phyloP scores from a whole-genome alignment of 2,113 vertebrate genomes.

The Cariama cristata region DNA sequence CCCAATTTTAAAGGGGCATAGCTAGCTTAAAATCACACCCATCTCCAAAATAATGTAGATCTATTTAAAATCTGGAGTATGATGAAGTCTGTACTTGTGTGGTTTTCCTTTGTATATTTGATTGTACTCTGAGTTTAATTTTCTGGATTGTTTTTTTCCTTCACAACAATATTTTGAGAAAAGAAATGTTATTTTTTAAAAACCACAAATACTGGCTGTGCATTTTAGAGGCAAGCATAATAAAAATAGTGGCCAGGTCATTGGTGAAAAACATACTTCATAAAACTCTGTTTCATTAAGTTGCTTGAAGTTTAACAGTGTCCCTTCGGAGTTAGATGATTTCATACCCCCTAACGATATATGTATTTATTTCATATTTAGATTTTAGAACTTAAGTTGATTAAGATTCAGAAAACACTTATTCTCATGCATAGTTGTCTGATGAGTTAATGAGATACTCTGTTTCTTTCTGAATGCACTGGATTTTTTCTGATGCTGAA shows the following conservation, averaged over 20 bases:
- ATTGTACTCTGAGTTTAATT: neutral
- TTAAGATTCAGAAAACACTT: neutral
- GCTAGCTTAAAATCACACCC: slow-evolving; percentile 29
- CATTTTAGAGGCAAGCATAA: neutral
- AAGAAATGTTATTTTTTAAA: neutral
- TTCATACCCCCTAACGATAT: neutral
- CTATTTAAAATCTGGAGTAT: slow-evolving; percentile 47
- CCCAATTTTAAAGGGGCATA: slow-evolving; percentile 46
- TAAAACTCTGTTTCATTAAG: neutral
- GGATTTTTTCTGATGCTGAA: neutral
- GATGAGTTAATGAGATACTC: neutral
- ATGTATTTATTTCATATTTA: neutral
- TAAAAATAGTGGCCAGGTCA: slow-evolving; percentile 3
- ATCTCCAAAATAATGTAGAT: slow-evolving; percentile 50
- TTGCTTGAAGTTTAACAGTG: neutral
- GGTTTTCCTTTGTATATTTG: slow-evolving; percentile 57
- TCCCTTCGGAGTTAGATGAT: neutral
- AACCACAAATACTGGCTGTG: slow-evolving; percentile 1
- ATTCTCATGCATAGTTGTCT: neutral
- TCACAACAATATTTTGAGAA: neutral
- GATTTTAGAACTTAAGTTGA: neutral
- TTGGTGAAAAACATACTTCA: neutral
- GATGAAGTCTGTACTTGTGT: slow-evolving; percentile 39
- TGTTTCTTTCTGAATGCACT: neutral
- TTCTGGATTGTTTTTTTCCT: neutral